Base-by-base conservation (phyloP, 2,113 vertebrate species). In the Coptodon bakossiorum region DNA sequence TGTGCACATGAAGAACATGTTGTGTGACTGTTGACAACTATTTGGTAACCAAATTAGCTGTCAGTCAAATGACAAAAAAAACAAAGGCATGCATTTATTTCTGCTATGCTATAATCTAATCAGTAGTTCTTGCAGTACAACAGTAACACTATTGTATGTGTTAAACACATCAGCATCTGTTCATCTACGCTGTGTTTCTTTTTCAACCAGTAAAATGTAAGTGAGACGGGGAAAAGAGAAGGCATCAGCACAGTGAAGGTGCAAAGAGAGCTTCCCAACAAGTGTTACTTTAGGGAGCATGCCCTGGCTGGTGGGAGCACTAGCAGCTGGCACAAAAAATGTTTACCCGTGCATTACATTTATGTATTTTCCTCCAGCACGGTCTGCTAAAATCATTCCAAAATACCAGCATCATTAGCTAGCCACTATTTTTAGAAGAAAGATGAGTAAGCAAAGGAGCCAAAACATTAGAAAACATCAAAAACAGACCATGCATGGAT, bases 171-270 rank as follows among this genome's bases (percentile, higher is more conserved):
- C 66, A 73, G 40, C 40, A 17, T 45, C 38, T 73, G 38, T 73
- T 43, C 22, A 66, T 66, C 61, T n/a, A 38, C 10, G 0, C 34
- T 8, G 34, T 38, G 61, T 66, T 38, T 66, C 34, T 38, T 22
- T 66, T 43, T 1, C 0, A 31, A 11, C 1, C 14, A 2, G 13
- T 73, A 17, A 45, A 73, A 0, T 19, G 24, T 48, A 48, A 31
- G 43, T 50, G 43, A 78, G 40, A 27, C 4, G 14, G 1, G 66
- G 27, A 4, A 24, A 71, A 27, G 66, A 71, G 38, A 43, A 73
- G 68, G 24, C 1, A 45, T 3, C 16, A 29, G 24, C 9, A 1
- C 3, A 48, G 40, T 3, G 27, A 76, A 76, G 38, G 24, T 29
- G 40, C 68, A 2, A 48, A 29, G 9, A 48, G 4, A 29, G 68